Percentiles rank a stretch among this genome's conserved stretches.
Evolutionary conservation across 2,113 vertebrate genomes (phyloP).

Genomic region (Cyphomyrus discorhynchus): DNA sequence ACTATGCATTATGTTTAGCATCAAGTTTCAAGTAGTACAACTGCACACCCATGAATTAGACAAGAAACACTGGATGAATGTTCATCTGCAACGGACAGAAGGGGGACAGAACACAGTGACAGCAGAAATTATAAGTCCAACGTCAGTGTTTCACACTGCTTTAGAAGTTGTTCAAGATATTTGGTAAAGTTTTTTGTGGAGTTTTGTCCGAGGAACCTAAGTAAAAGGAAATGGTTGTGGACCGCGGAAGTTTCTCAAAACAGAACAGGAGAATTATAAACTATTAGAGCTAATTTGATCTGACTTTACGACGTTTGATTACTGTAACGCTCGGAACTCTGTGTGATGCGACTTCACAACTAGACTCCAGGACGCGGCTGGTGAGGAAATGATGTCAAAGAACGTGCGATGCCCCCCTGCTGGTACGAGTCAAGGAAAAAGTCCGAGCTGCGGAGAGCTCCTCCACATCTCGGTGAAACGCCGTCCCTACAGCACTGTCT

Average conservation of each 20-base stretch:
- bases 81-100: neutral
- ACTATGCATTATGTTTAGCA: neutral
- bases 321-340: too few relatives aligned
- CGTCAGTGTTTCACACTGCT: neutral
- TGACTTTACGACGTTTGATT: neutral
- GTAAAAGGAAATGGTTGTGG: neutral
- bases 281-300: neutral
- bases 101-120: neutral
- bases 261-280: neutral
- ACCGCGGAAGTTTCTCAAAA: neutral
- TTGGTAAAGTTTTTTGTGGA: neutral
- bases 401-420: neutral
- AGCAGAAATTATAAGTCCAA: neutral
- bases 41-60: neutral
- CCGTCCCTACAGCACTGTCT: neutral
- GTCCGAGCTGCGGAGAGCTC: neutral
- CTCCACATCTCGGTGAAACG: neutral
- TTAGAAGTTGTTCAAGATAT: neutral
- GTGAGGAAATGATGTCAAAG: constrained; percentile 21
- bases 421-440: neutral
- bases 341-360: neutral
- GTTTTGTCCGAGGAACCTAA: neutral
- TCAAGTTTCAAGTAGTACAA: neutral
- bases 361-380: neutral
- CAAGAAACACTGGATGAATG: neutral